Evolutionary conservation across 2,888 invertebrate species (phyloP).

Genomic region (Metacarcinus magister): DNA sequence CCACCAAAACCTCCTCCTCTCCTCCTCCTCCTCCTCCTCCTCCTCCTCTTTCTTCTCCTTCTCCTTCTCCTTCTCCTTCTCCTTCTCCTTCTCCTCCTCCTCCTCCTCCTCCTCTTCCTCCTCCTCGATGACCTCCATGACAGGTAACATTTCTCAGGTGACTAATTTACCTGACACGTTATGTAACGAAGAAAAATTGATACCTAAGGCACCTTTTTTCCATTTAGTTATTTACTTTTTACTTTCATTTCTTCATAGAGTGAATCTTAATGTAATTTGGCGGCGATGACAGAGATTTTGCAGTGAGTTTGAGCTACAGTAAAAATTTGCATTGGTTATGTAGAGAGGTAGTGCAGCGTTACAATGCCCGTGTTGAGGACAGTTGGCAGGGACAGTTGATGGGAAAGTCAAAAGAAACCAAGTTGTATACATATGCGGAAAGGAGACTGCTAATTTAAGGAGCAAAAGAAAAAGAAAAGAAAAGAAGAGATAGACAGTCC

Average conservation of each 20-base stretch:
- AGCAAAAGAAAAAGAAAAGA: neutral
- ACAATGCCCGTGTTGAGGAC: neutral
- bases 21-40: too few species aligned
- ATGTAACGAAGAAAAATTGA: neutral
- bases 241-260: neutral
- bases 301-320: neutral
- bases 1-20: neutral
- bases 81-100: constrained; percentile 22
- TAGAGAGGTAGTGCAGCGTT: neutral
- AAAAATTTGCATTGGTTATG: neutral
- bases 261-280: neutral
- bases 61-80: constrained; percentile 33
- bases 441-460: neutral
- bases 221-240: neutral
- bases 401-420: neutral
- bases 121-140: constrained; percentile 9
- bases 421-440: neutral
- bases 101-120: constrained; percentile 43
- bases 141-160: constrained; percentile 45
- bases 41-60: neutral
- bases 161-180: constrained; percentile 34
- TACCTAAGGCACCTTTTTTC: neutral
- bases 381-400: neutral
- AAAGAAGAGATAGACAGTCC: neutral
- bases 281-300: neutral